Evolutionary conservation across 1,140 invertebrate species (phyloP).

Genomic region (Trachymyrmex septentrionalis): DNA sequence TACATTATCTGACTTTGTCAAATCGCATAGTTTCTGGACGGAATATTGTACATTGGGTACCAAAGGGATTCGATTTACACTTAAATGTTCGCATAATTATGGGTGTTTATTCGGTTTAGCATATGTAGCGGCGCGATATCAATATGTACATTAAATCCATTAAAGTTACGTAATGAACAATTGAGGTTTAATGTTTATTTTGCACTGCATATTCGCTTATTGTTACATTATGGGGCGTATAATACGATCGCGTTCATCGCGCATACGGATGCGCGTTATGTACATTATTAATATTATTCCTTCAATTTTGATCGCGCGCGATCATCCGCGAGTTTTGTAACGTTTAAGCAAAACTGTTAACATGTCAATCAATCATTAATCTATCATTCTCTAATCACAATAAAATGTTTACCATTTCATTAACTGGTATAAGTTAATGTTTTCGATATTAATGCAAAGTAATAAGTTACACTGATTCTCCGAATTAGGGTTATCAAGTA

Average conservation of each 20-base stretch:
- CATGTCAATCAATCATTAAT: background rate
- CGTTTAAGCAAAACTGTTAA: background rate
- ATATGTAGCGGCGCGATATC: constrained; percentile 59
- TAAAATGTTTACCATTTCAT: constrained; percentile 2
- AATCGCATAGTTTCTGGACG: background rate
- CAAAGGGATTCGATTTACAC: constrained; percentile 38
- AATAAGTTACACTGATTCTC: background rate
- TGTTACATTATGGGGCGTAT: constrained; percentile 35
- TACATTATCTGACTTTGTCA: constrained; percentile 48
- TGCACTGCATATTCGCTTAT: constrained; percentile 48
- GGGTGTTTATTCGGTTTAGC: constrained; percentile 46
- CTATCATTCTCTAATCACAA: background rate
- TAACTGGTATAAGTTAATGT: constrained; percentile 12
- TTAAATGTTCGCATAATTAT: constrained; percentile 71
- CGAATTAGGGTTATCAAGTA: background rate
- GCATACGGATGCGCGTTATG: constrained; percentile 19
- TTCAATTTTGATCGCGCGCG: constrained; percentile 39
- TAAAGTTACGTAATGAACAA: constrained; percentile 49
- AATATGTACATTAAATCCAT: constrained; percentile 67
- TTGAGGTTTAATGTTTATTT: constrained; percentile 69
- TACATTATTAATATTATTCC: constrained; percentile 62
- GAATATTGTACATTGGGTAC: constrained; percentile 25
- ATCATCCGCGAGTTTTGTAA: constrained; percentile 28
- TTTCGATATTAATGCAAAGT: background rate
- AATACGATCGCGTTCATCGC: constrained; percentile 6